These are phyloP conservation scores for Tiliacea aurago DNA, from an alignment of 2,888 invertebrate species.

Conservation along the genomic window DNA sequence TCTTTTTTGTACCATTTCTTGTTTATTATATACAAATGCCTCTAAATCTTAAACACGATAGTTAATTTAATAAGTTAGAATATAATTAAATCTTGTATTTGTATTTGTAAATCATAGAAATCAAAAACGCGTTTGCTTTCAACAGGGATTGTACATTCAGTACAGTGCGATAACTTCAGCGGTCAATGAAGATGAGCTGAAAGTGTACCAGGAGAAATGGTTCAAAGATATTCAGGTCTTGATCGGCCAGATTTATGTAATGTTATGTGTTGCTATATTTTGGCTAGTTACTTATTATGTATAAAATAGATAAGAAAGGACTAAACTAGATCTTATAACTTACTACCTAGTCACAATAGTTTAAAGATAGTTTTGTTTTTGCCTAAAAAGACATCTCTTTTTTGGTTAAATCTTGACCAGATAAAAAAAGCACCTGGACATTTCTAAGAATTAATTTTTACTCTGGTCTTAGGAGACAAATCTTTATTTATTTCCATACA, in stretches of 20 bases:
- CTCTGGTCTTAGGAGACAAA: background rate
- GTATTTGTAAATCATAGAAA: no score
- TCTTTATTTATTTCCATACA: background rate
- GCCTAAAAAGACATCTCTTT: background rate
- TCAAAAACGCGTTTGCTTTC: background rate
- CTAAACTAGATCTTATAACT: background rate
- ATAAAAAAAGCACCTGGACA: background rate
- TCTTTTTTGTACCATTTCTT: no score
- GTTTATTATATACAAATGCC: no score
- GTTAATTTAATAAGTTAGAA: no score
- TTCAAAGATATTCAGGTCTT: background rate
- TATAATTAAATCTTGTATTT: no score
- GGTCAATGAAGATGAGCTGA: background rate
- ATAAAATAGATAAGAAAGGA: background rate
- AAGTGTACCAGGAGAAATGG: background rate
- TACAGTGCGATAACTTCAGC: background rate
- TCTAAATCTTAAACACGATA: no score
- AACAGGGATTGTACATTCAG: background rate
- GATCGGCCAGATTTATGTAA: background rate
- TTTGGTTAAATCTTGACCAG: background rate
- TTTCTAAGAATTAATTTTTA: background rate
- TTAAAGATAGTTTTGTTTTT: constrained; percentile 1
- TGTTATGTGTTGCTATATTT: background rate
- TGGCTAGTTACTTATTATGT: background rate
- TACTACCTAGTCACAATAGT: background rate